Evolutionary conservation across 2,113 vertebrate genomes (phyloP).

Genomic region (Sprattus sprattus): DNA sequence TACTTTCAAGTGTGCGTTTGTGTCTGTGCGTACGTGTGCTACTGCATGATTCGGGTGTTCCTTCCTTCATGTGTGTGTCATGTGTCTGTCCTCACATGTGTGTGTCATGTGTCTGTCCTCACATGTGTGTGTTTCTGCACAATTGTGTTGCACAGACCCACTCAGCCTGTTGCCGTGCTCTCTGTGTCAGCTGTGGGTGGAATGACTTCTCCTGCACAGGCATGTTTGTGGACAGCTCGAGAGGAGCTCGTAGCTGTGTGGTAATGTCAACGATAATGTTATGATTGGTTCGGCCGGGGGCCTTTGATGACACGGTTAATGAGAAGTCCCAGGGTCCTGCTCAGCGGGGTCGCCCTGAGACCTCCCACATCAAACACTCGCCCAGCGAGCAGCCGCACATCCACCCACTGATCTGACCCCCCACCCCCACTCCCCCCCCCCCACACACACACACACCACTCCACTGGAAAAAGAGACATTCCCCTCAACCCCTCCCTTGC

Average conservation of each 20-base stretch:
- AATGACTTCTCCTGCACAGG: constrained; percentile 84
- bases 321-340: constrained; percentile 86
- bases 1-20: neutral
- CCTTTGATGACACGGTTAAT: constrained; percentile 99
- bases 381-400: constrained; percentile 37
- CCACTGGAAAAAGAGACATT: neutral
- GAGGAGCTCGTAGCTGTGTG: constrained; percentile 87
- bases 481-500: neutral
- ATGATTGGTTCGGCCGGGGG: constrained; percentile 83
- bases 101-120: constrained; percentile 32
- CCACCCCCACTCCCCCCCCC: constrained; percentile 50
- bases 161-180: constrained; percentile 1
- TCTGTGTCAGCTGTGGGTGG: constrained; percentile 39
- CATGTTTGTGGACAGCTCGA: constrained; percentile 88
- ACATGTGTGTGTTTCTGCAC: neutral
- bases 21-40: neutral
- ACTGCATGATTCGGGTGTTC: neutral
- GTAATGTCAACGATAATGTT: constrained; percentile 96
- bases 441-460: neutral
- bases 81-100: constrained; percentile 21
- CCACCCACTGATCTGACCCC: constrained; percentile 43
- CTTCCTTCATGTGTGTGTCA: neutral
- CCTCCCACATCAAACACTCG: constrained; percentile 97
- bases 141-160: neutral
- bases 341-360: constrained; percentile 83